Percentiles rank a stretch among this genome's conserved stretches.
Conservation (phyloP, 2,888 invertebrate species). For the Neocrepidodera transversa region DNA sequence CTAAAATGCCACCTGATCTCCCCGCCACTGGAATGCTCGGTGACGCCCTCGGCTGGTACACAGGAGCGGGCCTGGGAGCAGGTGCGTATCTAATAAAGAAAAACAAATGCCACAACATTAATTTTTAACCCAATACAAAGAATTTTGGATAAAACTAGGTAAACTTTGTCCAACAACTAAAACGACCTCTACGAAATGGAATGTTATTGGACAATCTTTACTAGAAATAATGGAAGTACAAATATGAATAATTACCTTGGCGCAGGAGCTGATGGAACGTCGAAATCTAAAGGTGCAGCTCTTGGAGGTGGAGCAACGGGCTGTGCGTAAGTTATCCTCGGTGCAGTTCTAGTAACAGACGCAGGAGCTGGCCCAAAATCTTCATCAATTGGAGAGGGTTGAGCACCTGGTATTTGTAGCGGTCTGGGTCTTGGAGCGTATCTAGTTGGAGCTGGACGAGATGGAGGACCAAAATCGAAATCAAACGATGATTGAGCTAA, state of each 20-base stretch:
- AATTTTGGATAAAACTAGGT: no score
- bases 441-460: conserved; percentile 51
- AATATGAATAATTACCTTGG: conserved; percentile 36
- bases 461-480: conserved; percentile 52
- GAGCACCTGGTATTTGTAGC: conserved; percentile 51
- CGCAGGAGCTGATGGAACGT: conserved; percentile 36
- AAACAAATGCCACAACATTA: neutral
- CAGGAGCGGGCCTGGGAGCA: conserved; percentile 47
- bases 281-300: conserved; percentile 42
- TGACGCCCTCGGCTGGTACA: conserved; percentile 38
- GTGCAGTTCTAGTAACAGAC: conserved; percentile 43
- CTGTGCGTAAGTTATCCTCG: conserved; percentile 51
- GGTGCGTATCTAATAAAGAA: conserved; percentile 30
- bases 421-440: conserved; percentile 45
- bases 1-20: conserved; percentile 65
- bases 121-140: no score
- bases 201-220: no score
- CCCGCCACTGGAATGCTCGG: conserved; percentile 44
- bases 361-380: conserved; percentile 47
- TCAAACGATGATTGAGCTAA: conserved; percentile 45
- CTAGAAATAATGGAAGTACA: no score
- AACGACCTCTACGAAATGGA: no score
- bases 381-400: conserved; percentile 51
- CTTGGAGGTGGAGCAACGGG: conserved; percentile 47
- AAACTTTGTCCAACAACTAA: no score